Base-by-base conservation (phyloP, 1,140 invertebrate species). In the Lepidostoma basale region DNA sequence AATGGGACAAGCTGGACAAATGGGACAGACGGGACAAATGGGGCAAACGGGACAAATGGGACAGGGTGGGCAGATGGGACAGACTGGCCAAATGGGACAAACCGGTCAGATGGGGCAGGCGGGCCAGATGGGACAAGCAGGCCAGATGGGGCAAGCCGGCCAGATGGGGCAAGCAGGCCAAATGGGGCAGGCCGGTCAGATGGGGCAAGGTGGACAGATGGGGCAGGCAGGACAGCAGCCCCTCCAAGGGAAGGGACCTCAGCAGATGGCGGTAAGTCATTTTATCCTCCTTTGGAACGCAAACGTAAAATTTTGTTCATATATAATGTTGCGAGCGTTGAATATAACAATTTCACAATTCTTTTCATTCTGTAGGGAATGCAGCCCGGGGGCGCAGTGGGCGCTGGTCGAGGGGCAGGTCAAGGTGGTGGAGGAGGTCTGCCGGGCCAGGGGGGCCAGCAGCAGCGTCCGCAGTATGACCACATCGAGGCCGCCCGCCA, bases 401-500 rank as follows among this genome's bases (percentile, higher is more conserved):
- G 60, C 2, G 74, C 59, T 12, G 74, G 69, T 14, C 70, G 72
- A n/a, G 70, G 33, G 72, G 72, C 23, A 65, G 68, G 36, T 39
- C 68, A 52, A 20, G 59, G 42, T 22, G 56, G 33, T 14, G 72
- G 70, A 44, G 62, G 69, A 23, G 75, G 74, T 63, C 64, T 66
- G 23, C 75, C 73, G 68, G 71, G 12, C 25, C 20, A 75, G 76
- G 5, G 74, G 76, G 42, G 76, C 47, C 74, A 76, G 0, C 71
- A 76, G 33, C 66, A 62, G 58, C n/a, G n/a, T 70, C 74, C 23
- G 39, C 67, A 47, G 10, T 69, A 81, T 52, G 80, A 81, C 67
- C 79, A 79, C n/a, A 70, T 81, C 3, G 80, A 83, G 62, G 78
- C 78, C 0, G 81, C 79, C 2, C 72, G 81, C 0, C 80, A 80